Evolutionary conservation across 2,797 vertebrate genomes (phyloP).

Genomic region (Melanotaenia trifasciata): DNA sequence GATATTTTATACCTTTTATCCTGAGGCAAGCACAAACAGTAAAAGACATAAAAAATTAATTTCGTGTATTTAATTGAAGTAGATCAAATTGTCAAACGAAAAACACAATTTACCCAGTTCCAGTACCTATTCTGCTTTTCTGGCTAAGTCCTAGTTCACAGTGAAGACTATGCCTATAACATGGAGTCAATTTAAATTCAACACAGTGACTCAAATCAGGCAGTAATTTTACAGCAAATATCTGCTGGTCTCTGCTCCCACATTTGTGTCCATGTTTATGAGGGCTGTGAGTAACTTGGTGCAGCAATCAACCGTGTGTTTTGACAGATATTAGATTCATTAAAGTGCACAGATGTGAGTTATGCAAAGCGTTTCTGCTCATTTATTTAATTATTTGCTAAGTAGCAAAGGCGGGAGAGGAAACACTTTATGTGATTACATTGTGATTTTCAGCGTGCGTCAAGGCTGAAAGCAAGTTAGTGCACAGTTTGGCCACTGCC

Average conservation of each 20-base stretch:
- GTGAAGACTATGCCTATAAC: constrained; percentile 5
- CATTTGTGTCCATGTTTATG: constrained; percentile 42
- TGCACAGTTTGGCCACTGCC: constrained; percentile 52
- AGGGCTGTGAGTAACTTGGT: constrained; percentile 56
- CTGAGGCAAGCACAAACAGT: not conserved
- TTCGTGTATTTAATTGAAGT: not conserved
- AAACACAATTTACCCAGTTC: not conserved
- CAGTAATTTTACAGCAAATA: constrained; percentile 8
- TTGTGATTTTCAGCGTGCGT: constrained; percentile 75
- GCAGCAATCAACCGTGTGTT: constrained; percentile 70
- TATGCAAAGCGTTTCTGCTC: constrained; percentile 77
- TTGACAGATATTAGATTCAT: constrained; percentile 75
- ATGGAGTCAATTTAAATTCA: constrained; percentile 22
- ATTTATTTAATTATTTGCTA: constrained; percentile 79
- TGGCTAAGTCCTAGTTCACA: not conserved
- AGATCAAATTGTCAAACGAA: not conserved
- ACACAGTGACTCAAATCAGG: constrained; percentile 7
- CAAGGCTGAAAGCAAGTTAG: constrained; percentile 67
- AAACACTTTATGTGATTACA: constrained; percentile 75
- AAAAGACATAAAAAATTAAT: not conserved
- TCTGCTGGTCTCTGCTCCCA: constrained; percentile 36
- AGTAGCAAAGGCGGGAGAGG: constrained; percentile 72
- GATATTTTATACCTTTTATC: not conserved
- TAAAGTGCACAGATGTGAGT: constrained; percentile 83
- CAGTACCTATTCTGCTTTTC: not conserved